A percentile compares a stretch with the other conserved stretches of the same genome.
These are phyloP conservation scores for Vidua chalybeata DNA, from an alignment of 2,113 vertebrate species.

Conservation along the genomic window DNA sequence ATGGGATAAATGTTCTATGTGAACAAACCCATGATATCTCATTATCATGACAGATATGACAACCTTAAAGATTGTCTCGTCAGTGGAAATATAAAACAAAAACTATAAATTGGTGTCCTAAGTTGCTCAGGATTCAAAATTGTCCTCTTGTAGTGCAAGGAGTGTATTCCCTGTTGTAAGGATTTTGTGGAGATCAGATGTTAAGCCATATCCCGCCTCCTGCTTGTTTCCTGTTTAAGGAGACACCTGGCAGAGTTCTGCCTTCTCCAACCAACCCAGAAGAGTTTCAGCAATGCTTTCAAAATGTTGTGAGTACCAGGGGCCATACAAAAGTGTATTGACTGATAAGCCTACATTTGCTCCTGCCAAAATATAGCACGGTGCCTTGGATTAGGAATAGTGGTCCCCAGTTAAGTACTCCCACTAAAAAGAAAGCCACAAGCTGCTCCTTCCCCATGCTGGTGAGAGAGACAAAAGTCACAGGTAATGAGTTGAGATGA, in stretches of 20 bases:
- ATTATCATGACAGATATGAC: not conserved
- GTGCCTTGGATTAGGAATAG: not conserved
- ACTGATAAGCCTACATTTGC: not conserved
- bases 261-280: not conserved
- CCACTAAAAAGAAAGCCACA: accelerated
- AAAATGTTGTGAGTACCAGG: not conserved
- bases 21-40: not conserved
- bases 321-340: not conserved
- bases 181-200: not conserved
- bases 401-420: not conserved
- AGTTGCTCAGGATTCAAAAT: not conserved
- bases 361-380: not conserved
- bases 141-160: not conserved
- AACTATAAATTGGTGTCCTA: not conserved
- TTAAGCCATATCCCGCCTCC: not conserved
- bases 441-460: not conserved
- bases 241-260: not conserved
- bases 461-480: not conserved
- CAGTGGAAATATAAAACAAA: not conserved
- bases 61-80: not conserved
- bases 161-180: not conserved
- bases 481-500: not conserved
- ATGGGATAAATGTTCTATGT: not conserved
- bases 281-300: not conserved
- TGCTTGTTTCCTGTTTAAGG: not conserved